A percentile compares a stretch with the other conserved stretches of the same genome.
Evolutionary conservation across 2,888 invertebrate species (phyloP).

Genomic region (Dendrolimus houi): DNA sequence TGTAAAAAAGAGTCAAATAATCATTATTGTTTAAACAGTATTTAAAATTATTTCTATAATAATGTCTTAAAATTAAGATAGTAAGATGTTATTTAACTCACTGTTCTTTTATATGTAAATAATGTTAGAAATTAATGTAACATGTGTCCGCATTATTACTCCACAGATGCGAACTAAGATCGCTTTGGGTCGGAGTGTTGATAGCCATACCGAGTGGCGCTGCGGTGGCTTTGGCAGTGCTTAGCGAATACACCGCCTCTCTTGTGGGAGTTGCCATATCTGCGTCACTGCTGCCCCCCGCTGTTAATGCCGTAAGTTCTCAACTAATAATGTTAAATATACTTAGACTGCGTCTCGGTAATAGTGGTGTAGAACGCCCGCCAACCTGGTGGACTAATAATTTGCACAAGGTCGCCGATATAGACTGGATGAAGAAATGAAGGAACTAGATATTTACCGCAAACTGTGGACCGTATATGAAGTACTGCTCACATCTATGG

Average conservation of each 20-base stretch:
- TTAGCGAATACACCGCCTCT: conserved; percentile 87
- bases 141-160: background rate
- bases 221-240: conserved; percentile 84
- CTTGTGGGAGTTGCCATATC: conserved; percentile 90
- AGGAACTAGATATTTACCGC: too few species aligned
- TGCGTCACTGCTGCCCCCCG: conserved; percentile 86
- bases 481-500: too few species aligned
- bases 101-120: too few species aligned
- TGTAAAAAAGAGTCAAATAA: too few species aligned
- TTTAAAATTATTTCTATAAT: too few species aligned
- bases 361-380: background rate
- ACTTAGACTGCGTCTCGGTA: background rate
- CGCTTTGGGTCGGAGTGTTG: conserved; percentile 81
- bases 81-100: too few species aligned
- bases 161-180: conserved; percentile 78
- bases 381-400: too few species aligned
- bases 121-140: too few species aligned
- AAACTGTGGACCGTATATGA: too few species aligned
- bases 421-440: background rate
- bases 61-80: too few species aligned
- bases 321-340: background rate
- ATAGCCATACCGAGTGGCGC: conserved; percentile 88
- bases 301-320: conserved; percentile 82
- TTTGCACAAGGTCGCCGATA: too few species aligned
- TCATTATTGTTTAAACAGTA: too few species aligned